Evolutionary conservation across 35 echinoderm and acorn worm genomes (phyloP).

Genomic region (Ptychodera flava): DNA sequence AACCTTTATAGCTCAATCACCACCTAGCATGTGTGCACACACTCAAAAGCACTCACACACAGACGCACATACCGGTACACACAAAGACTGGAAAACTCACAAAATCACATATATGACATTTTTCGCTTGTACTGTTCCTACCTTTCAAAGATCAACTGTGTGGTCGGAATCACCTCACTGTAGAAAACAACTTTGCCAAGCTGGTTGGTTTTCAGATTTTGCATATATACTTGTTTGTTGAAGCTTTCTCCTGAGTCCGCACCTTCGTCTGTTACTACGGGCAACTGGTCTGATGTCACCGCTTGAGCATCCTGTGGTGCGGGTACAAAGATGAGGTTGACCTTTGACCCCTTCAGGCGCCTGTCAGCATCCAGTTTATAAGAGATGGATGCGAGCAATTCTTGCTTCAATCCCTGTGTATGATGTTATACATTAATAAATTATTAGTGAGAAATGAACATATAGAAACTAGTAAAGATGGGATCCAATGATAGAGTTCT

Average conservation of each 20-base stretch:
- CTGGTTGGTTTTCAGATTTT: slow-evolving; percentile 46
- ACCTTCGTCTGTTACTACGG: slow-evolving; percentile 45
- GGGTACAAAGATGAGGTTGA: slow-evolving; percentile 47
- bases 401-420: neutral
- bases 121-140: too few relatives aligned
- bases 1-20: too few relatives aligned
- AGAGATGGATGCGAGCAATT: neutral
- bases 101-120: too few relatives aligned
- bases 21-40: too few relatives aligned
- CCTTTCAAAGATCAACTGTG: slow-evolving; percentile 88
- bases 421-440: too few relatives aligned
- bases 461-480: too few relatives aligned
- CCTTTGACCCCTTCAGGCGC: slow-evolving; percentile 26
- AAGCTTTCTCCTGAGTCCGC: slow-evolving; percentile 26
- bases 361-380: neutral
- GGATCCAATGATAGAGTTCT: too few relatives aligned
- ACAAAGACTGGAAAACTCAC: too few relatives aligned
- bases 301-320: slow-evolving; percentile 18
- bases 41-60: too few relatives aligned
- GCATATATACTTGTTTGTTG: slow-evolving; percentile 44
- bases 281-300: slow-evolving; percentile 60
- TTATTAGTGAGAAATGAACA: too few relatives aligned
- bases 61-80: too few relatives aligned
- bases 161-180: slow-evolving; percentile 82
- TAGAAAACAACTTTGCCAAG: slow-evolving; percentile 90